Evolutionary conservation across 2,888 invertebrate genomes (phyloP).

Genomic region (Rapana venosa): DNA sequence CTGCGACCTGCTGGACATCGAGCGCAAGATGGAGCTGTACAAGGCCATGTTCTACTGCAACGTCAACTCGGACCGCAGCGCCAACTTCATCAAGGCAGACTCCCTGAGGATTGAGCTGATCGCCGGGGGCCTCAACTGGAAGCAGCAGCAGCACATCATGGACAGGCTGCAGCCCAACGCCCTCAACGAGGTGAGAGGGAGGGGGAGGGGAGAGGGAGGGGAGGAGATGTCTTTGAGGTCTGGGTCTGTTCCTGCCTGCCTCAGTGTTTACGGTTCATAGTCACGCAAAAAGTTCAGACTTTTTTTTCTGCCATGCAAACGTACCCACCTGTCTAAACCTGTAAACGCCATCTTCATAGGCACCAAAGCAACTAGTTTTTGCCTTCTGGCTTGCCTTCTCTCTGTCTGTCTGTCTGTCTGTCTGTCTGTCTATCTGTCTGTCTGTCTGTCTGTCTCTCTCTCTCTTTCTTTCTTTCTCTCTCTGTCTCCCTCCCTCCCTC

Average conservation of each 20-base stretch:
- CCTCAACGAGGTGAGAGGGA: constrained; percentile 70
- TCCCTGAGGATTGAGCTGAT: constrained; percentile 76
- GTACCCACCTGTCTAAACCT: too few species aligned
- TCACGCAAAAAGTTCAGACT: too few species aligned
- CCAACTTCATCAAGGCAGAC: constrained; percentile 76
- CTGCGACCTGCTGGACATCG: constrained; percentile 75
- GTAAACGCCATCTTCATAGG: too few species aligned
- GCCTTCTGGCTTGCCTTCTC: neutral
- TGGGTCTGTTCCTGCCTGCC: too few species aligned
- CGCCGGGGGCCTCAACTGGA: constrained; percentile 77
- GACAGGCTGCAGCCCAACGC: constrained; percentile 73
- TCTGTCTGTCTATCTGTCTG: neutral
- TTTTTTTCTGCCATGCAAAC: too few species aligned
- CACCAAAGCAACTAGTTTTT: too few species aligned
- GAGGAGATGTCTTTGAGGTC: too few species aligned
- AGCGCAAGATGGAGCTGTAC: constrained; percentile 77
- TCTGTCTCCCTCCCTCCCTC: constrained; percentile 26
- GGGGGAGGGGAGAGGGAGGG: neutral
- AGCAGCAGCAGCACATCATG: constrained; percentile 77
- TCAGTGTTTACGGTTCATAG: too few species aligned
- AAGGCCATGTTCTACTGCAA: constrained; percentile 77
- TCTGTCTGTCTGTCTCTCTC: constrained; percentile 16
- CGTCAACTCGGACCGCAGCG: constrained; percentile 70
- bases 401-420: neutral
- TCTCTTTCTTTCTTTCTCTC: constrained; percentile 11